Evolutionary conservation across 2,888 invertebrate species (phyloP).

Genomic region (Hemicrepidius hirtus): DNA sequence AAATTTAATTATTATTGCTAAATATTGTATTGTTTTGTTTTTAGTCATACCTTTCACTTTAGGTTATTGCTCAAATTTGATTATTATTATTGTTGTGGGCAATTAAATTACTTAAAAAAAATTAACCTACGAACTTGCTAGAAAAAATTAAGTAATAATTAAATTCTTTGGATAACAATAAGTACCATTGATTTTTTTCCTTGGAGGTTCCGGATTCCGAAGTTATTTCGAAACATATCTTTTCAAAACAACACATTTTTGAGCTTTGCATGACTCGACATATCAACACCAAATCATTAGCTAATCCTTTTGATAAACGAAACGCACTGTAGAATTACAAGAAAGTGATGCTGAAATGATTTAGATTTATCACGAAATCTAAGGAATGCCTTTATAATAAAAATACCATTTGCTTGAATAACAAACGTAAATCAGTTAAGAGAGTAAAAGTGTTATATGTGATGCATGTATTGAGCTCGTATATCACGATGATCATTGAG

Average conservation of each 20-base stretch:
- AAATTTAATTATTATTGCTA: slow-evolving; percentile 5
- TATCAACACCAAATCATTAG: background rate
- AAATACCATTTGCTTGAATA: background rate
- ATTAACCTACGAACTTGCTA: too few species aligned
- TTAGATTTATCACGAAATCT: background rate
- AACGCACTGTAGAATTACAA: background rate
- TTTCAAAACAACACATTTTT: slow-evolving; percentile 6
- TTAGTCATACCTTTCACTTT: slow-evolving; percentile 19
- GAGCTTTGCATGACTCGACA: background rate
- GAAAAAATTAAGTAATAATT: too few species aligned
- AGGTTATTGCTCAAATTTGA: background rate
- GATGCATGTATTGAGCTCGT: background rate
- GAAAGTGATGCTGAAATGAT: background rate
- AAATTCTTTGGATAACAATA: too few species aligned
- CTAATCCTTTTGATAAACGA: slow-evolving; percentile 9
- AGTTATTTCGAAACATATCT: slow-evolving; percentile 13
- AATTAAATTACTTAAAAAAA: too few species aligned
- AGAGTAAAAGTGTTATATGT: slow-evolving; percentile 6
- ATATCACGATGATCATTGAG: slow-evolving; percentile 26
- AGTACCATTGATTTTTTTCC: background rate
- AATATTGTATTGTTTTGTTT: background rate
- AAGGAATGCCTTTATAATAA: background rate
- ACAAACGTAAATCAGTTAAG: slow-evolving; percentile 2
- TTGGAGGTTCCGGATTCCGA: slow-evolving; percentile 20
- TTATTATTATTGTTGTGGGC: background rate